phyloP scores from a whole-genome alignment of 2,888 invertebrate species.

The Thalpophila matura region DNA sequence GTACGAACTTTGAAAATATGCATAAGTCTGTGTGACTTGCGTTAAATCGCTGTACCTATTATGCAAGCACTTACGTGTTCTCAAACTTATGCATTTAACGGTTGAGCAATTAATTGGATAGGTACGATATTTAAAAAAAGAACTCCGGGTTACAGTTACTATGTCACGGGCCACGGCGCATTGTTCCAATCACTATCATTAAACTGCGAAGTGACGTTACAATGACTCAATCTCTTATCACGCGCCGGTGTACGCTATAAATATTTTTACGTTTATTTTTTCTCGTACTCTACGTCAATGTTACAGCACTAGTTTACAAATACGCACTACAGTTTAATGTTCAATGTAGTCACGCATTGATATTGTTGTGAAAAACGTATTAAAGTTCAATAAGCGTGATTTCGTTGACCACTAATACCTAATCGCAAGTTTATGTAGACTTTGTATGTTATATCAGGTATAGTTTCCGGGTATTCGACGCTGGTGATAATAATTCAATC shows the following conservation, averaged over 20 bases:
- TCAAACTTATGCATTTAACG: not conserved
- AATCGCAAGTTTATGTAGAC: no score
- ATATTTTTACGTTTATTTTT: slow-evolving; percentile 63
- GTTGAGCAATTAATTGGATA: slow-evolving; percentile 5
- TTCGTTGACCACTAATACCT: slow-evolving; percentile 18
- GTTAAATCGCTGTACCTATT: not conserved
- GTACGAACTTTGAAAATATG: slow-evolving; percentile 11
- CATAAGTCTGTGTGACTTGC: not conserved
- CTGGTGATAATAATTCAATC: not conserved
- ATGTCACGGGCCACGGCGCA: slow-evolving; percentile 34
- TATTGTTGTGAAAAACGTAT: slow-evolving; percentile 46
- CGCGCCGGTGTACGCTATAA: slow-evolving; percentile 51
- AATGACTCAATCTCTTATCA: slow-evolving; percentile 71
- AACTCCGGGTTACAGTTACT: slow-evolving; percentile 34
- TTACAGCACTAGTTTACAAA: slow-evolving; percentile 59
- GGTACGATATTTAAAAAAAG: not conserved
- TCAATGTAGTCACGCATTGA: slow-evolving; percentile 52
- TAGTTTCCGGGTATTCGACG: slow-evolving; percentile 9
- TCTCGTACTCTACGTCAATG: slow-evolving; percentile 60
- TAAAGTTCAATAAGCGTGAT: slow-evolving; percentile 30
- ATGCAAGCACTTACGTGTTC: slow-evolving; percentile 12
- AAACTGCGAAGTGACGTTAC: slow-evolving; percentile 65
- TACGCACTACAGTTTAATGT: slow-evolving; percentile 45
- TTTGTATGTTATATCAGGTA: not conserved
- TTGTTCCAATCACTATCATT: slow-evolving; percentile 45